These are phyloP conservation scores for Trachelus stipa DNA, from an alignment of 2,888 invertebrate genomes.

Conservation along the genomic window DNA sequence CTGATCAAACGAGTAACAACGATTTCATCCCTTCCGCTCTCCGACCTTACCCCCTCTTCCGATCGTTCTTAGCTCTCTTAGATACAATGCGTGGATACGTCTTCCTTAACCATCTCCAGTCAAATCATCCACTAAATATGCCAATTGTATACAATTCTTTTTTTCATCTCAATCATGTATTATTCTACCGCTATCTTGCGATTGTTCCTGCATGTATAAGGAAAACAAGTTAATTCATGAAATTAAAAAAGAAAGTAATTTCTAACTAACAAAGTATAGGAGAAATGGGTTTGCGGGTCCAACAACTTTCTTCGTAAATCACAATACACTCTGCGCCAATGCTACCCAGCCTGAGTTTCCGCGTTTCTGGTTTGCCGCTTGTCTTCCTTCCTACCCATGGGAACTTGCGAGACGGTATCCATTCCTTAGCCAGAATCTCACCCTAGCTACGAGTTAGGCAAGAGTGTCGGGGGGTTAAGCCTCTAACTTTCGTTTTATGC, in stretches of 20 bases:
- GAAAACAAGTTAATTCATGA: neutral
- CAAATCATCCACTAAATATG: neutral
- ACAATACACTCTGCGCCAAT: constrained; percentile 35
- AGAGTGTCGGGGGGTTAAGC: constrained; percentile 17
- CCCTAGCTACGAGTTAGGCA: constrained; percentile 12
- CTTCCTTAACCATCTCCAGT: constrained; percentile 10
- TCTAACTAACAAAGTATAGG: neutral
- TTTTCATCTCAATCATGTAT: neutral
- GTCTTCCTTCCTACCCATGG: constrained; percentile 15
- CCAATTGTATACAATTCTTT: neutral
- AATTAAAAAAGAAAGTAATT: neutral
- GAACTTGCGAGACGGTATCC: constrained; percentile 8
- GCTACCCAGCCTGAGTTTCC: neutral
- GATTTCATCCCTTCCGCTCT: constrained; percentile 21
- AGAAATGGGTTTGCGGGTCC: constrained; percentile 23
- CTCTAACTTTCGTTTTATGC: constrained; percentile 42
- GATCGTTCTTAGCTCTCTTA: neutral
- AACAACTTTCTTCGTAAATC: constrained; percentile 54
- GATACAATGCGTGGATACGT: neutral
- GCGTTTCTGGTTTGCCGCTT: neutral
- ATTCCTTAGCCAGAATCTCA: constrained; percentile 8
- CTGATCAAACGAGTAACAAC: constrained; percentile 48
- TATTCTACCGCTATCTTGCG: neutral
- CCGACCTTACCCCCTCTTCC: too few relatives aligned
- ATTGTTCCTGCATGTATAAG: neutral